Base-by-base conservation (phyloP, 1,140 invertebrate genomes). In the Drosophila kikkawai region DNA sequence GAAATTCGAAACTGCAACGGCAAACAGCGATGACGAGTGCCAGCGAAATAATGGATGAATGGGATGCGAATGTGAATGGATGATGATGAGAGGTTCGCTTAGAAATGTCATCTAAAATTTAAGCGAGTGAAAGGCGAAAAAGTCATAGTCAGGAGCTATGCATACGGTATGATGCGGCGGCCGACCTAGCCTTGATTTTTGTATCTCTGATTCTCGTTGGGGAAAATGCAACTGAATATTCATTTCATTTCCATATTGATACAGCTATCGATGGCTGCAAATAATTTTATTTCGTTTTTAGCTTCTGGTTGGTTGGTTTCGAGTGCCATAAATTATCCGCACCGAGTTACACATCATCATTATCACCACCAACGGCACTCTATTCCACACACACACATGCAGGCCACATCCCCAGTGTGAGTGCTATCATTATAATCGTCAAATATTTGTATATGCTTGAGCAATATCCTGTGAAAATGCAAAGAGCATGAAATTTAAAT, bases 1-100 rank as follows among this genome's bases (percentile, higher is more conserved):
- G 82, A 86, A 86, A 86, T 86, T 86, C 75, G 83, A 79, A 86
- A 87, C 75, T 87, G 82, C 83, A 79, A 79, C 69, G 64, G 48
- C 76, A 66, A 76, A 59, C 73, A 75, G 47, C 67, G 76, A 45
- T 39, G 73, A 53, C 69, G 53, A 76, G 32, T 69, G 73, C 19
- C 53, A 41, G 45, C 58, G 32, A 37, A 58, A 70, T 45, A 56
- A 60, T 55, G 19, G 55, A 64, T 65, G 56, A 58, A 78, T 69
- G 50, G 55, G n/a, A 39, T 11, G 53, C 53, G 53, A 39, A 56
- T 39, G 53, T 80, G 77, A 51, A 68, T 61, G 63, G 73, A 76
- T 77, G 63, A 76, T 77, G 63, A 77, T 77, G 44, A 50, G 36
- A 29, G 59, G 44, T 51, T 76, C 60, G 78, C 73, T 74, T 84